Base-by-base conservation (phyloP, 2,888 invertebrate genomes). In the Eulithis testata region DNA sequence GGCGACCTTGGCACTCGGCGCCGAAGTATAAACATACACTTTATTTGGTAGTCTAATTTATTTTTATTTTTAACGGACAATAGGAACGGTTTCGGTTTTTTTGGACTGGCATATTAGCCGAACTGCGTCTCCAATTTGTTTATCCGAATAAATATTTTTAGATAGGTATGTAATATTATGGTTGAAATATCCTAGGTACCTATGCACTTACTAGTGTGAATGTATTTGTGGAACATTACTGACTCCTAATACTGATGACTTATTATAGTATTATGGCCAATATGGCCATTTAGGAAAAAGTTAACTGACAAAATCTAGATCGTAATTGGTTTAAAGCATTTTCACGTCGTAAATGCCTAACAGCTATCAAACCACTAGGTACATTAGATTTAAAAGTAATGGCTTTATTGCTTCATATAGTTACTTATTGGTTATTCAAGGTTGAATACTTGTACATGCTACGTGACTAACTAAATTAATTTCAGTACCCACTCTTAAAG, bases 1-100 rank as follows among this genome's bases (percentile, higher is more conserved):
- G 77, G 69, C 65, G 77, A 76, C 86, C 87, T 85, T 87, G 84
- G 67, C 75, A 76, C 63, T 68, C 72, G 66, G 68, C 49, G 72
- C 64, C 66, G 63, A 72, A 21, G 76, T 69, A 80, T 82, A 84
- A 84, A 85, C 81, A 82, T 80, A 66, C 70, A 73, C 71, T 65
- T 63, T 68, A 81, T 81, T 83, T 80, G 78, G 69, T 77, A 81
- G 74, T 78, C 76, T 74, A 76, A 80, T 78, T 77, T 70, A 51
- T 58, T 63, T 45, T 56, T 36, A 58, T 57, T 68, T 62, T 62
- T 60, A 60, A 53, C 63, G 14, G 36, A 61, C 45, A 61, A 43
- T 66, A 8, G 36, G 12, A 55, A 44, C 45, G 12, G 54, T 56
- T 60, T 40, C n/a, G 36, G 49, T 65, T 66, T 57, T 58, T 60